Percentiles rank a stretch among this genome's conserved stretches.
phyloP scores from a whole-genome alignment of 2,888 invertebrate species.

The Dioctria rufipes region DNA sequence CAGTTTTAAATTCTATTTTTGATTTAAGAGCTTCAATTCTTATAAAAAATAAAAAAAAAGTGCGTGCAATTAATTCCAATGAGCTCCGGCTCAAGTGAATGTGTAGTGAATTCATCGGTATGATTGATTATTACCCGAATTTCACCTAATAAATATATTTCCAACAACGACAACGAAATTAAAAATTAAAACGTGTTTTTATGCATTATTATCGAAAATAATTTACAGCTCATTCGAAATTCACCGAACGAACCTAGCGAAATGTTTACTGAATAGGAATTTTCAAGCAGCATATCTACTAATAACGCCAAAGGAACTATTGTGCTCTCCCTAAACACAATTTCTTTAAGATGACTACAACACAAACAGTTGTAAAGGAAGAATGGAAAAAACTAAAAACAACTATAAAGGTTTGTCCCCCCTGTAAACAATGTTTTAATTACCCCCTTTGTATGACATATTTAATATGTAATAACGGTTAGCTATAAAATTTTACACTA shows the following conservation, averaged over 20 bases:
- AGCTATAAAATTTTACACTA: background rate
- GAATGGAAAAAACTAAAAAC: conserved; percentile 43
- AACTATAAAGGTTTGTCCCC: conserved; percentile 42
- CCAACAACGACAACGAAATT: background rate
- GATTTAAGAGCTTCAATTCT: background rate
- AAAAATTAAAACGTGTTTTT: background rate
- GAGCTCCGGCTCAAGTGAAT: background rate
- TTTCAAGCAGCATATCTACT: background rate
- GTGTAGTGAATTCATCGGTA: background rate
- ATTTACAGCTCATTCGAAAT: background rate
- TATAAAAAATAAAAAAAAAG: background rate
- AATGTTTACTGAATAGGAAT: background rate
- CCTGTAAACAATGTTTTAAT: background rate
- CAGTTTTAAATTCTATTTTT: background rate
- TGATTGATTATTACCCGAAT: background rate
- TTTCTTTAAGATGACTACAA: conserved; percentile 42
- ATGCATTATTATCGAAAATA: background rate
- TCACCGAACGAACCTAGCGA: background rate
- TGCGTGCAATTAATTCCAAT: background rate
- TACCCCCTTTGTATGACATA: background rate
- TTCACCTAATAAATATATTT: background rate
- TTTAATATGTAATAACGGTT: too few species aligned
- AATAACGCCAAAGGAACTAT: background rate
- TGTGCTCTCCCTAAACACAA: background rate
- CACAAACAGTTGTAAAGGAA: conserved; percentile 22